Evolutionary conservation across 2,113 vertebrate genomes (phyloP), one percentile per base, ranked within the genome.

Genomic region (Nycticorax nycticorax): DNA sequence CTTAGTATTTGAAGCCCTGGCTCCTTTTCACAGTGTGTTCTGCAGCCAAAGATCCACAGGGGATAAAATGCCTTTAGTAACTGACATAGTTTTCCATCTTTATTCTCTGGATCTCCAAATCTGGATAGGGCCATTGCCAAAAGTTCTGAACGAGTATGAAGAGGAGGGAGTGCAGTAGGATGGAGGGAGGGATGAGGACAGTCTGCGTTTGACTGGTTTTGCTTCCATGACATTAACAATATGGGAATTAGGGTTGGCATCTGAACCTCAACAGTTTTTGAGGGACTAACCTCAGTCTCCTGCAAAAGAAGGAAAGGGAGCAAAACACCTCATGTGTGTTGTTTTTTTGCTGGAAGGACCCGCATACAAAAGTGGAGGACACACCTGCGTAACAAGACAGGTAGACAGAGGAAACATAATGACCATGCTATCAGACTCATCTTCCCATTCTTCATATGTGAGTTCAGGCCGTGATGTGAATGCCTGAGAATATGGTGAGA

Each of bases 131-230:
- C 7, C 30, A 81, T 4, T 4, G 24, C 27, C 52, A 86, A 33
- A 74, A 56, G 33, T 39, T 84, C 64, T 71, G 69, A 67, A 43
- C 0, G 1, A 71, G 10, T 23, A 35, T 33, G 24, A 86, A 83
- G 39, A 69, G 27, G 35, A 77, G 23, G 19, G 30, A 69, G 17
- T 17, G 12, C 50, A 28, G 26, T 35, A 27, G 20, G 35, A 53
- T 22, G 71, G 47, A 93, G 8, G 33, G 21, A 68, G 19, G 35
- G 20, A 59, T 1, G 12, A 71, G 1, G 23, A 80, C 30, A 83
- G 53, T 48, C 37, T 6, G 0, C 0, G 0, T 90, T 62, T 0
- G 2, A 47, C 23, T 33, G 8, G 0, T 73, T 83, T 77, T 83
- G 18, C 67, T 88, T 62, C 60, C 50, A 12, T 0, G 4, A 52